Percentiles rank a stretch among this genome's conserved stretches.
Conservation (phyloP, 1,140 invertebrate genomes). For the Orchestia grillus region DNA sequence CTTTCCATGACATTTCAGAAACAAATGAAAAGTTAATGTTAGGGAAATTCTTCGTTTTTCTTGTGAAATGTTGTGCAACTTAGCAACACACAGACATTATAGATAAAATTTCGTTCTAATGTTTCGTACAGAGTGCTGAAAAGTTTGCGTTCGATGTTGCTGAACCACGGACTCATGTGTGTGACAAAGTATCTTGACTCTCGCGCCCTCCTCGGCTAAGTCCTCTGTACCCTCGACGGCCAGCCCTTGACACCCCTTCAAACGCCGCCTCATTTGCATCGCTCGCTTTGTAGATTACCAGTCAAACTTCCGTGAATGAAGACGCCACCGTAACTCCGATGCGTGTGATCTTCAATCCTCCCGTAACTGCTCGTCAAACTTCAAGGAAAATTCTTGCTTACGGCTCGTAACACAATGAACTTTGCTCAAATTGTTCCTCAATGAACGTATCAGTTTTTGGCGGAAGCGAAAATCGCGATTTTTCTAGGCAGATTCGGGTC, state of each 20-base stretch:
- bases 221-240: not conserved
- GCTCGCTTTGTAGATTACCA: not conserved
- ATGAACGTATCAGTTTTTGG: not conserved
- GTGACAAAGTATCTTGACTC: not conserved
- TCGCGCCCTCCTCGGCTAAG: not conserved
- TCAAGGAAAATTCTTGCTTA: conserved; percentile 2
- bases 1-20: not conserved
- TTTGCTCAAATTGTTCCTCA: not conserved
- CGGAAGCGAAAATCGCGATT: not conserved
- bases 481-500: not conserved
- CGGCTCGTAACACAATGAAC: not conserved
- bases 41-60: not conserved
- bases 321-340: not conserved
- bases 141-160: not conserved
- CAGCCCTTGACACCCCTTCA: not conserved
- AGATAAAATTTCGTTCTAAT: not conserved
- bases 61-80: not conserved
- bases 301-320: not conserved
- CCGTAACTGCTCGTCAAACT: not conserved
- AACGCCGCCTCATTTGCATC: not conserved
- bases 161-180: not conserved
- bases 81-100: not conserved
- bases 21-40: not conserved
- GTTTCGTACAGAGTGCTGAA: not conserved
- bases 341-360: not conserved